These are phyloP conservation scores for Eristalis pertinax DNA, from an alignment of 2,888 invertebrate species.

Conservation along the genomic window DNA sequence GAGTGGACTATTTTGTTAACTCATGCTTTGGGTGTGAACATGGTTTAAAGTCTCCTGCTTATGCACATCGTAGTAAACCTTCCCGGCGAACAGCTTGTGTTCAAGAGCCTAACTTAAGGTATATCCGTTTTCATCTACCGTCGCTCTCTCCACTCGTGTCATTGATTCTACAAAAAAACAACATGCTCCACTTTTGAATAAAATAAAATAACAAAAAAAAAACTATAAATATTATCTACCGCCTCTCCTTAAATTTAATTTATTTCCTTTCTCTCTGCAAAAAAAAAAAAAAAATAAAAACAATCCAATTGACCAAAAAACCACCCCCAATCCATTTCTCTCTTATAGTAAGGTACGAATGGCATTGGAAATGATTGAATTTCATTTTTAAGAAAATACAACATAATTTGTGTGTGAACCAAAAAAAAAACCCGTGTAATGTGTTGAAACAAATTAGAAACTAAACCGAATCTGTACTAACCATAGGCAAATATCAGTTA, in stretches of 20 bases:
- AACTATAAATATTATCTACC: background rate
- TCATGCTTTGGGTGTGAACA: too few relatives aligned
- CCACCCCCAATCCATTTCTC: conserved; percentile 33
- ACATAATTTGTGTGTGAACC: conserved; percentile 7
- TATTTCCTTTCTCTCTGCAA: background rate
- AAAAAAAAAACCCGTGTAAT: conserved; percentile 3
- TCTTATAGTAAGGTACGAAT: conserved; percentile 73
- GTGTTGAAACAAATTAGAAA: background rate
- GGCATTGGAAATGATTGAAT: conserved; percentile 74
- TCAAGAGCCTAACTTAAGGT: background rate
- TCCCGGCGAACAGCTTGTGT: background rate
- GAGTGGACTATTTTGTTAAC: too few relatives aligned
- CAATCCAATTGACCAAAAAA: background rate
- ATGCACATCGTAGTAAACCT: background rate
- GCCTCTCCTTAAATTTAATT: conserved; percentile 10
- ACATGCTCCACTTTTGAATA: background rate
- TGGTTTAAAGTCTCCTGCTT: too few relatives aligned
- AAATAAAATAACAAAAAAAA: background rate
- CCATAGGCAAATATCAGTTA: background rate
- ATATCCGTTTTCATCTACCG: background rate
- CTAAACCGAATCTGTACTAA: background rate
- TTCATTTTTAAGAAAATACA: conserved; percentile 58
- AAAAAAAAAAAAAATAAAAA: too few relatives aligned
- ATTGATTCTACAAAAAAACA: background rate
- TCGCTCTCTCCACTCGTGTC: background rate